Base-by-base conservation (phyloP, 2,797 vertebrate species). In the Paratrypauchen microcephalus region DNA sequence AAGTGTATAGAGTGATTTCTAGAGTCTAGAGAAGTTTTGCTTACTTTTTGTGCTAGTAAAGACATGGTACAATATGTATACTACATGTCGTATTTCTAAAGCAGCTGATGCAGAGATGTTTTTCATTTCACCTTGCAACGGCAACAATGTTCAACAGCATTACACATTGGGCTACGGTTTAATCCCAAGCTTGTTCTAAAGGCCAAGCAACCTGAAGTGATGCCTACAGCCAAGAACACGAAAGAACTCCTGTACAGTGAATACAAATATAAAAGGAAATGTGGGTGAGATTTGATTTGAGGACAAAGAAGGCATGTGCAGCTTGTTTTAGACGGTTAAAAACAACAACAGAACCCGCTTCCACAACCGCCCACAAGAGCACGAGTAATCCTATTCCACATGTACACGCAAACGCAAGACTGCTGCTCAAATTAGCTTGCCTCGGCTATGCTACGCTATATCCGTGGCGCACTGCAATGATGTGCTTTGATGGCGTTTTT, bases 381-480 rank as follows among this genome's bases (percentile, higher is more conserved):
- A 56, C 30, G n/a, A 18, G 65, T 67, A 67, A 67, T 67, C 65
- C 54, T 24, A 56, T 57, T 67, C 65, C 65, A 56, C 32, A 57
- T 67, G 65, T 57, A 41, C 54, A 56, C 21, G 56, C 65, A 56
- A 67, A 41, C 32, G 58, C 55, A 18, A 36, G 52, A 36, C 18
- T 18, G 65, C 32, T 57, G 52, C 72, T 36, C 71, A 72, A 83
- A 85, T 86, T 79, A 87, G 83, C 54, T 67, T 19, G 65, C 32
- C 78, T 76, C 15, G 82, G 83, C 82, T 82, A 86, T 63, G 83
- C 82, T 82, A 86, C 61, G 79, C 76, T 81, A 65, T 69, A 77
- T 83, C 78, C 69, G 70, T 77, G 74, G 81, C 70, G 36, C 74
- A 15, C 69, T 1, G 68, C 4, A 66, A 81, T 71, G 77, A 83